A percentile compares a stretch with the other conserved stretches of the same genome.
Evolutionary conservation across 1,140 invertebrate species (phyloP).

Genomic region (Macrobrachium nipponense): DNA sequence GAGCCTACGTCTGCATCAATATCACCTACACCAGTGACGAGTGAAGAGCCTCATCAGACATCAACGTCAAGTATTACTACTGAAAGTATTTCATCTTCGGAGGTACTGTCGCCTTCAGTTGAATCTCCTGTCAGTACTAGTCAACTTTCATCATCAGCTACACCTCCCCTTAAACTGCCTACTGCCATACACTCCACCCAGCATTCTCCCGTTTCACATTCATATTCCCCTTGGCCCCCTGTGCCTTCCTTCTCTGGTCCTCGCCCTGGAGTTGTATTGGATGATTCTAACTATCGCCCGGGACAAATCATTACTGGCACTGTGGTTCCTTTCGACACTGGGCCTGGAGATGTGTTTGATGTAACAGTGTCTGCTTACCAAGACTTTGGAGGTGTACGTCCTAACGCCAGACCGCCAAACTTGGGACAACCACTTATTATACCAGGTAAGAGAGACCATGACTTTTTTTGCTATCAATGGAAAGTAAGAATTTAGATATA

Average conservation of each 20-base stretch:
- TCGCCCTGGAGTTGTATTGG: slow-evolving; percentile 48
- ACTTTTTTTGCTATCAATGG: too few relatives aligned
- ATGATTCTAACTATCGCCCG: slow-evolving; percentile 41
- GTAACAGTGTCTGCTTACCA: slow-evolving; percentile 89
- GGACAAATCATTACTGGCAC: slow-evolving; percentile 67
- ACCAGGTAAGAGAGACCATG: too few relatives aligned
- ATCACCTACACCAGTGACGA: too few relatives aligned
- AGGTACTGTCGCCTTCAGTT: too few relatives aligned
- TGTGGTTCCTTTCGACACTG: slow-evolving; percentile 51
- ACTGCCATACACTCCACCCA: not conserved
- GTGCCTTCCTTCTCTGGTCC: slow-evolving; percentile 46
- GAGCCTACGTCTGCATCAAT: too few relatives aligned
- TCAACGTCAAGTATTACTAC: too few relatives aligned
- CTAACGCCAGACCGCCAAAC: not conserved
- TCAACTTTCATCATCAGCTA: slow-evolving; percentile 66
- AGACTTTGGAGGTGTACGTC: slow-evolving; percentile 74
- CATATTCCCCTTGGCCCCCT: not conserved
- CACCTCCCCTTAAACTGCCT: slow-evolving; percentile 64
- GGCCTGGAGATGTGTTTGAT: slow-evolving; percentile 83
- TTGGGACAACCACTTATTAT: not conserved
- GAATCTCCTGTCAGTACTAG: slow-evolving; percentile 64
- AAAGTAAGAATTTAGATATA: too few relatives aligned
- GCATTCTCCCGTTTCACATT: not conserved
- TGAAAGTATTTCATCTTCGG: too few relatives aligned
- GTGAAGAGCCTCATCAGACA: not conserved